Evolutionary conservation across 1,140 invertebrate species (phyloP), one percentile per base, ranked within the genome.

Genomic region (Fopius arisanus): DNA sequence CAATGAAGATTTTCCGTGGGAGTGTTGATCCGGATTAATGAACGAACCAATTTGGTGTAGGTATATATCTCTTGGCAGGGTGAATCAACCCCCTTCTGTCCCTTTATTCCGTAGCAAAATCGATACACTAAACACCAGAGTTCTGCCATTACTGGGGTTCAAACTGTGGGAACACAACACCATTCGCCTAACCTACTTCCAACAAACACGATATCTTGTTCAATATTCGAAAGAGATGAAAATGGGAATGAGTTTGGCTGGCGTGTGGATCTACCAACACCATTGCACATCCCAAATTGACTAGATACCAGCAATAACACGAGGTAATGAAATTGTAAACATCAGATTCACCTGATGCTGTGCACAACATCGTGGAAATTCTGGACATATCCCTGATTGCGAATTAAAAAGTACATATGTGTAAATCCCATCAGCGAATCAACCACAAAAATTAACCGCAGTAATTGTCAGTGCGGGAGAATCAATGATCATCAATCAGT

Each of bases 11-110:
- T n/a, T 59, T 54, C 48, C 26, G 54, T 1, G 10, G 1, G 19
- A 59, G 29, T n/a, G 29, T 65, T 65, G 62, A 19, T 33, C n/a
- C 12, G 62, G n/a, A 65, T 65, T 65, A 65, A 65, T 33, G 62
- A 65, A 65, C 26, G 62, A 65, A 29, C 29, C 28, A 31, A 65
- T 65, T 65, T n/a, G 28, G 33, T 33, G 9, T 16, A 6, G 28
- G 12, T 14, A 65, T 19, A 65, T 33, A 3, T 59, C 19, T 16
- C 3, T 2, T 33, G 3, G 9, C 2, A 65, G n/a, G 29, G 10
- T 19, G 62, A 7, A 14, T 5, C 0, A 14, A 3, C 26, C 23
- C 62, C 62, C 26, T 65, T 65, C 54, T 59, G 23, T 26, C 23
- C 54, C 21, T 28, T 26, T 59, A 26, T 59, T 59, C 23, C 3